Base-by-base conservation (phyloP, 2,888 invertebrate genomes). In the Apodemia mormo region DNA sequence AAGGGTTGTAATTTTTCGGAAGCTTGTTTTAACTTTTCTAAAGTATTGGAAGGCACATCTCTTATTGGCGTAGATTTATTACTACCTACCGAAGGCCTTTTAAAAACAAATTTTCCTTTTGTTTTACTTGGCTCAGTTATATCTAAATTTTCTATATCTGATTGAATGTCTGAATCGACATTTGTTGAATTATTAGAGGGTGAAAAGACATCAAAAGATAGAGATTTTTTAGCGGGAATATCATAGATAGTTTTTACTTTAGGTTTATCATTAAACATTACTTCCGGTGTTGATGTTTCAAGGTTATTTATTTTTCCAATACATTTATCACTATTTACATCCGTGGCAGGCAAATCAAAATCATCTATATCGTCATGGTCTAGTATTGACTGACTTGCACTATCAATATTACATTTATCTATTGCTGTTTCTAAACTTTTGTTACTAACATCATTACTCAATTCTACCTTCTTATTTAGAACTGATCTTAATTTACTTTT, bases 401-500 rank as follows among this genome's bases (percentile, higher is more conserved):
- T 73, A 5, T 58, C 68, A 30, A 58, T 12, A 54, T 67, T 45
- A 12, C n/a, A n/a, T 49, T 10, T 65, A 9, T 69, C 58, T 22
- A 33, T 33, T 14, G n/a, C 3, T 0, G n/a, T 52, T 52, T 52
- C n/a, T 52, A 52, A 5, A 52, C 52, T n/a, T 2, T 52, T 52
- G 14, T 1, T 33, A 54, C 40, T 40, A 29, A 29, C 40, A 12
- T n/a, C 29, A 68, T 71, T 54, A 8, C 78, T 70, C 75, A 45
- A 33, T 77, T 92, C 33, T 52, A n/a, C 45, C n/a, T 64, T 64
- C 92, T 22, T 91, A 88, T 76, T 58, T 90, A 90, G 73, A 30
- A 81, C 81, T 68, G 76, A 77, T 83, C 94, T 95, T 5, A 96
- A 86, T 80, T 95, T 95, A 75, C 93, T 93, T 71, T 94, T 92